Base-by-base conservation (phyloP, 1,140 invertebrate species). In the Andrena cerasifolii region DNA sequence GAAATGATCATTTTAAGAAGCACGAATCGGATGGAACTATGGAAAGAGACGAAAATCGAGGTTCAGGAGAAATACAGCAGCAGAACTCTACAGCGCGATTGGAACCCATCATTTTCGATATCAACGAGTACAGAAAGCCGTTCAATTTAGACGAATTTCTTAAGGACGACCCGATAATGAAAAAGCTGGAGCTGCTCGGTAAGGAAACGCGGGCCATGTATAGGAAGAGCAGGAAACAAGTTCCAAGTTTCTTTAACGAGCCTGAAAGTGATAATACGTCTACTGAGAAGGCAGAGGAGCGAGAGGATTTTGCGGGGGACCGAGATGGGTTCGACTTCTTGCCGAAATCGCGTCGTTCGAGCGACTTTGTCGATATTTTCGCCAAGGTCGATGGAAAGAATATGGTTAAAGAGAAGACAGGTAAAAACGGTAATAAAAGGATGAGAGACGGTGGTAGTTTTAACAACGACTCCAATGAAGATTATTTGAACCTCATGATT, bases 131-230 rank as follows among this genome's bases (percentile, higher is more conserved):
- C 53, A 84, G 31, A 33, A 83, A 85, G 49, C 88, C 89, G 8
- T 88, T 90, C 36, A 59, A 88, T 82, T 81, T 84, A 36, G 82
- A 88, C 43, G 82, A 87, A 59, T 86, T 90, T 56, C 76, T 89
- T 59, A 80, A 83, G 59, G 75, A 76, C 53, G 78, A 80, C 66
- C 66, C 82, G 61, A 65, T 65, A 65, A 76, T 78, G 43, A n/a
- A 81, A 70, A 62, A 47, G 31, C 40, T 71, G 61, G 33, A 33
- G 40, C 31, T 16, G 81, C 66, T 65, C 18, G 66, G 18, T 40
- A 77, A 70, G 71, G 75, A 74, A 36, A 53, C 53, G 59, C 36
- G 16, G 18, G 7, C 80, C 66, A 71, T 71, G 1, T 70, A 77
- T 53, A 54, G 67, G 16, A 3, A 26, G 56, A 71, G 26, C 75